Base-by-base conservation (phyloP, 2,113 vertebrate species). In the Ancistrus triradiatus region DNA sequence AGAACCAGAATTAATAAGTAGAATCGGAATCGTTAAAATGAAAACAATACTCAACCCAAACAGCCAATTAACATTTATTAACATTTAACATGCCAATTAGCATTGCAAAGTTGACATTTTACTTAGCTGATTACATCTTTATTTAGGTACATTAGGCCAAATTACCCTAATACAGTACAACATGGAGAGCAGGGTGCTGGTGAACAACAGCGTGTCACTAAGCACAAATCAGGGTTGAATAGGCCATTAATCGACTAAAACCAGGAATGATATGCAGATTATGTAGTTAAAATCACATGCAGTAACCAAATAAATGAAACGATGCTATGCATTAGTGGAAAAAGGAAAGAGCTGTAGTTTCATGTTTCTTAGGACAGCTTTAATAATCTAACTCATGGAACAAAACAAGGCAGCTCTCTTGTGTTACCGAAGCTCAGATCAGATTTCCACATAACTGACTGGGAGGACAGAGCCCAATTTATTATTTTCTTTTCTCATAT, bases 381-480 rank as follows among this genome's bases (percentile, higher is more conserved):
- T n/a, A n/a, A 24, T 7, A 55, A 21, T 47, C 35, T 22, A 63
- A 57, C 28, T 15, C 31, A 40, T 57, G 18, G 38, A 68, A 53
- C 19, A 48, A 44, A 65, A 68, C 46, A 14, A 43, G 35, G 50
- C 52, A 51, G 46, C 6, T 27, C 6, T 27, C 27, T 8, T 15
- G 18, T 44, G 57, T 27, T 60, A 49, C 43, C 68, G 4, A 47
- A 40, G 18, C 37, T 58, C 17, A 21, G 46, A 63, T 37, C 33
- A 55, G 46, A 69, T 72, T 69, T 72, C 74, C 61, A 59, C 66
- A 56, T 25, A 59, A 67, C 52, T 50, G 56, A 71, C 22, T 46
- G 21, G 47, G 52, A 67, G 64, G 49, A 53, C 59, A 33, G 15
- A 7, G 47, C 50, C 28, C 18, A 37, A 49, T 69, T 68, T 43